Percentiles rank a stretch among this genome's conserved stretches.
phyloP scores from a whole-genome alignment of 2,888 invertebrate genomes.

The Diloba caeruleocephala region DNA sequence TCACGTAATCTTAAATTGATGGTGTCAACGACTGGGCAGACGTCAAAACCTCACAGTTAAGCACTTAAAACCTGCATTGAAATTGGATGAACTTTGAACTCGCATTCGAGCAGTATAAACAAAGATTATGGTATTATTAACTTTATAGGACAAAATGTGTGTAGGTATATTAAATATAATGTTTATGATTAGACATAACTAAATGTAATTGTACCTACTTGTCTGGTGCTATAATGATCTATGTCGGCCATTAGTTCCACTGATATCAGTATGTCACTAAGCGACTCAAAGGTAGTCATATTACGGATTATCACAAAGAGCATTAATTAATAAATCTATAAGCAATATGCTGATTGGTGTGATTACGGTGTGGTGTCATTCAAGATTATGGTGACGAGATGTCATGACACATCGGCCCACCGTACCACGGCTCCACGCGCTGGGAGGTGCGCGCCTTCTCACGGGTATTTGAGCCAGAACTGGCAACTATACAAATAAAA shows the following conservation, averaged over 20 bases:
- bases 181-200: constrained; percentile 18
- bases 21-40: constrained; percentile 73
- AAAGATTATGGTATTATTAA: constrained; percentile 46
- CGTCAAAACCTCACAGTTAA: constrained; percentile 65
- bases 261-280: constrained; percentile 61
- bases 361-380: constrained; percentile 73
- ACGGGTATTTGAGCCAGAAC: constrained; percentile 86
- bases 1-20: constrained; percentile 85
- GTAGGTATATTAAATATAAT: constrained; percentile 38
- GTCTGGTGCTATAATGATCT: constrained; percentile 22
- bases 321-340: constrained; percentile 70
- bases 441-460: constrained; percentile 80
- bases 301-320: constrained; percentile 54
- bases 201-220: constrained; percentile 10
- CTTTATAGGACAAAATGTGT: constrained; percentile 49
- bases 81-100: constrained; percentile 58
- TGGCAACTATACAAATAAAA: constrained; percentile 84
- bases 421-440: constrained; percentile 30
- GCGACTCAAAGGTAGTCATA: constrained; percentile 55
- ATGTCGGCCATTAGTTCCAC: constrained; percentile 18
- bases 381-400: constrained; percentile 75
- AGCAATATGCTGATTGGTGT: constrained; percentile 72
- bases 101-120: constrained; percentile 34
- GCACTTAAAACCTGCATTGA: constrained; percentile 55
- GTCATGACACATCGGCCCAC: constrained; percentile 39